Percentiles rank a stretch among this genome's conserved stretches.
Evolutionary conservation across 2,888 invertebrate species (phyloP).

Genomic region (Marronus borbonicus): DNA sequence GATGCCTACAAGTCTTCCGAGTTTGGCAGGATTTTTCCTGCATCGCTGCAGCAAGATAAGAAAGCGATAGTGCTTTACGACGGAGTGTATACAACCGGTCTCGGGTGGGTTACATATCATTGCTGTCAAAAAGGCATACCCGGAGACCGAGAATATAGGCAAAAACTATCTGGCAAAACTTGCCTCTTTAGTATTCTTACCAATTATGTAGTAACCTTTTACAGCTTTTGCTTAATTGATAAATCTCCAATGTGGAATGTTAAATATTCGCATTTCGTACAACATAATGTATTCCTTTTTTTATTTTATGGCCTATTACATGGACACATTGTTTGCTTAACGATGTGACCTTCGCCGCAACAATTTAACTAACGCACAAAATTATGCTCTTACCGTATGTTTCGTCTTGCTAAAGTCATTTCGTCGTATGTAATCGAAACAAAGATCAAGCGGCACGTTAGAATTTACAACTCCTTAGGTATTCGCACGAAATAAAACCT

Average conservation of each 20-base stretch:
- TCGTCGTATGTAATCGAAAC: slow-evolving; percentile 6
- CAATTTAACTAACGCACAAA: slow-evolving; percentile 3
- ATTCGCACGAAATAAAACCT: slow-evolving; percentile 26
- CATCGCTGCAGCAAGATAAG: too few relatives aligned
- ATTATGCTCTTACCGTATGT: slow-evolving; percentile 2
- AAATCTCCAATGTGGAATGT: background rate
- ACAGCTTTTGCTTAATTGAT: too few relatives aligned
- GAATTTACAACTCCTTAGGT: slow-evolving; percentile 12
- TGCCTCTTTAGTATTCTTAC: too few relatives aligned
- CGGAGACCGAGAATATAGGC: too few relatives aligned
- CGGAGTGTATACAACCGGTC: too few relatives aligned
- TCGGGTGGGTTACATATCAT: too few relatives aligned
- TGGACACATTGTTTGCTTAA: background rate
- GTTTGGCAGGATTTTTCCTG: too few relatives aligned
- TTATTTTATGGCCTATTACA: background rate
- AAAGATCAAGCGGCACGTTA: background rate
- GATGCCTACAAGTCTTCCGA: too few relatives aligned
- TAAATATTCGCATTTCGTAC: background rate
- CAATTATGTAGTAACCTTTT: too few relatives aligned
- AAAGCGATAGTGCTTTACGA: too few relatives aligned
- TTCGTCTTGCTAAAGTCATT: background rate
- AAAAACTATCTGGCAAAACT: too few relatives aligned
- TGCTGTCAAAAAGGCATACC: too few relatives aligned
- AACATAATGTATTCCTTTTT: background rate
- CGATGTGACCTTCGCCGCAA: slow-evolving; percentile 1